A percentile compares a stretch with the other conserved stretches of the same genome.
Evolutionary conservation across 1,140 invertebrate genomes (phyloP).

Genomic region (Bombus pascuorum): DNA sequence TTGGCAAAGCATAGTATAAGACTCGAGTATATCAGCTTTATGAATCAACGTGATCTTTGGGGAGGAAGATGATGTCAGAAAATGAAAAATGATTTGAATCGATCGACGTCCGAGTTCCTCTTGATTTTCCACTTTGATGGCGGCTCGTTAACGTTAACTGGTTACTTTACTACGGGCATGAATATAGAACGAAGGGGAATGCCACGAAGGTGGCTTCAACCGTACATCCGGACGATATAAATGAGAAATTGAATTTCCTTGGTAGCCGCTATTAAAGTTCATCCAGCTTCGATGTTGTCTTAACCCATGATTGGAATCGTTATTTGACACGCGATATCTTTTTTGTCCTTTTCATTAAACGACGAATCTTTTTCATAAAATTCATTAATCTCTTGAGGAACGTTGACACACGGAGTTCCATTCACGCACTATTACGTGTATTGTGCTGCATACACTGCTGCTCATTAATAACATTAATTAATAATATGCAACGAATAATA

Average conservation of each 20-base stretch:
- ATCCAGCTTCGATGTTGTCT: constrained; percentile 23
- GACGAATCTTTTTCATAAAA: neutral
- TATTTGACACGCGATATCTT: neutral
- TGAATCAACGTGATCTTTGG: neutral
- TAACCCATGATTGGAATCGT: neutral
- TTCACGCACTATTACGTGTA: too few relatives aligned
- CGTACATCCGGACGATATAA: constrained; percentile 71
- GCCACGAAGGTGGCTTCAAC: constrained; percentile 68
- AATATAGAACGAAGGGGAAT: constrained; percentile 71
- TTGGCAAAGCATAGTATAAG: too few relatives aligned
- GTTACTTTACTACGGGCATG: constrained; percentile 63
- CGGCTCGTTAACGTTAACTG: constrained; percentile 63
- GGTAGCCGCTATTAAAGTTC: constrained; percentile 45
- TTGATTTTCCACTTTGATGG: constrained; percentile 56
- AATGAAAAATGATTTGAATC: constrained; percentile 36
- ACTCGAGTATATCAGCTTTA: neutral
- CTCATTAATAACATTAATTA: too few relatives aligned
- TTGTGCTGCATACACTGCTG: too few relatives aligned
- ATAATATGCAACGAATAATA: too few relatives aligned
- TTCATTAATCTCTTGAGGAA: neutral
- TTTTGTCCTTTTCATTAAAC: neutral
- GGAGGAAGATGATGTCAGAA: neutral
- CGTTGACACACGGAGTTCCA: neutral
- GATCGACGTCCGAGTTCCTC: constrained; percentile 41
- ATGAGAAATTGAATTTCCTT: constrained; percentile 67